These are phyloP conservation scores for Ridgeia piscesae DNA, from an alignment of 1,140 invertebrate species.

Conservation along the genomic window DNA sequence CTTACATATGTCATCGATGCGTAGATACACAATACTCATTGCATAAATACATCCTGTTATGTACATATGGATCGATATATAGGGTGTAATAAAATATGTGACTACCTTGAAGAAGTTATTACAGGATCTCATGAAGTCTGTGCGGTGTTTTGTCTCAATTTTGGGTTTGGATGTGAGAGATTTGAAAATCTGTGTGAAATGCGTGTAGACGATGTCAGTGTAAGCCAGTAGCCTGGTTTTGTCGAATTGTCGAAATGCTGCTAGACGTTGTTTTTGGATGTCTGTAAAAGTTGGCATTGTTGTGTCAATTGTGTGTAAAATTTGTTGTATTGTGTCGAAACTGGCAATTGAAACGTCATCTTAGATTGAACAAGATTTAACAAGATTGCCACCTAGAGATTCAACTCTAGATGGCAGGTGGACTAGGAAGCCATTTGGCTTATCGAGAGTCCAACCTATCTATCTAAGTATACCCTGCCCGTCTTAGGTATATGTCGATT, in stretches of 20 bases:
- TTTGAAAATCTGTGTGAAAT: not conserved
- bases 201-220: not conserved
- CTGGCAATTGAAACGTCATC: not conserved
- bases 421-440: too few species aligned
- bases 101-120: not conserved
- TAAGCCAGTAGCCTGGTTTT: not conserved
- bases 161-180: not conserved
- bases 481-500: too few species aligned
- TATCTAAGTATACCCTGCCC: too few species aligned
- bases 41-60: too few species aligned
- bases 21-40: too few species aligned
- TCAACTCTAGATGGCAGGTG: too few species aligned
- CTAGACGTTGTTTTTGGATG: not conserved
- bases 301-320: not conserved
- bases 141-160: not conserved
- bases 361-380: not conserved
- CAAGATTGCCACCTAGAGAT: too few species aligned
- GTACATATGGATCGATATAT: too few species aligned
- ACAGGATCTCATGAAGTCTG: not conserved
- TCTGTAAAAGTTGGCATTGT: not conserved
- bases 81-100: not conserved
- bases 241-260: not conserved
- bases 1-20: too few species aligned
- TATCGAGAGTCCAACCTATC: too few species aligned
- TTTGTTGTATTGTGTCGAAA: not conserved